phyloP scores from a whole-genome alignment of 1,140 invertebrate genomes.

The Drosophila bifasciata region DNA sequence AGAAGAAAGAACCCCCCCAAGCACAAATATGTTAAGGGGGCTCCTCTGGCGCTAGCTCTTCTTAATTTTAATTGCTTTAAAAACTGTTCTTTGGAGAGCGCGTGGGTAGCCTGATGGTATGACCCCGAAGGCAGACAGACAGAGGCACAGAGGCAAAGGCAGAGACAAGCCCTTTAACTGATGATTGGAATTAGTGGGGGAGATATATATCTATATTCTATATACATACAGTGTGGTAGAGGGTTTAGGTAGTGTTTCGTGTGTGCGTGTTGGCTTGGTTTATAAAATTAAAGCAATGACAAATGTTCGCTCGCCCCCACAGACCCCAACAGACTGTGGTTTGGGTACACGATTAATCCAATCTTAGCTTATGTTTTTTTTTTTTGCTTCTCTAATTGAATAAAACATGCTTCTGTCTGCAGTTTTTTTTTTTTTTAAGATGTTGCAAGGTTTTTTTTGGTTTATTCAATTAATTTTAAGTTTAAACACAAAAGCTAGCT shows the following conservation, averaged over 20 bases:
- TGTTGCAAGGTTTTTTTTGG: constrained; percentile 3
- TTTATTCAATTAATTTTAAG: too few relatives aligned
- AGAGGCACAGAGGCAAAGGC: neutral
- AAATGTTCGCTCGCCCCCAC: constrained; percentile 19
- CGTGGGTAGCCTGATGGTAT: constrained; percentile 22
- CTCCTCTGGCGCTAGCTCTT: constrained; percentile 38
- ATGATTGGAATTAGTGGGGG: constrained; percentile 17
- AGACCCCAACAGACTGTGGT: neutral
- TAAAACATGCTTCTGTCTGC: constrained; percentile 20
- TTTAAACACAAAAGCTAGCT: too few relatives aligned
- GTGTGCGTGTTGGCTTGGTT: constrained; percentile 1
- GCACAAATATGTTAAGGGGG: constrained; percentile 11
- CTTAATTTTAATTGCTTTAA: constrained; percentile 8
- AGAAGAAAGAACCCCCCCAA: neutral
- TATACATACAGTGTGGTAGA: neutral
- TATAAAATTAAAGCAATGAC: constrained; percentile 32
- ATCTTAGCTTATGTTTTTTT: neutral
- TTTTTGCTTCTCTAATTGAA: constrained; percentile 32
- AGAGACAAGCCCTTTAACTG: constrained; percentile 40
- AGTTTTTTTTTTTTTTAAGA: constrained; percentile 5
- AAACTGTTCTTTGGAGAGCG: constrained; percentile 15
- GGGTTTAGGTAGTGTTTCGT: neutral
- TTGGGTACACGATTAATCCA: neutral
- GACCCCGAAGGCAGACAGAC: constrained; percentile 9
- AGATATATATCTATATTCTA: too few relatives aligned